A percentile compares a stretch with the other conserved stretches of the same genome.
Evolutionary conservation across 2,888 invertebrate species (phyloP).

Genomic region (Dascillus cervinus): DNA sequence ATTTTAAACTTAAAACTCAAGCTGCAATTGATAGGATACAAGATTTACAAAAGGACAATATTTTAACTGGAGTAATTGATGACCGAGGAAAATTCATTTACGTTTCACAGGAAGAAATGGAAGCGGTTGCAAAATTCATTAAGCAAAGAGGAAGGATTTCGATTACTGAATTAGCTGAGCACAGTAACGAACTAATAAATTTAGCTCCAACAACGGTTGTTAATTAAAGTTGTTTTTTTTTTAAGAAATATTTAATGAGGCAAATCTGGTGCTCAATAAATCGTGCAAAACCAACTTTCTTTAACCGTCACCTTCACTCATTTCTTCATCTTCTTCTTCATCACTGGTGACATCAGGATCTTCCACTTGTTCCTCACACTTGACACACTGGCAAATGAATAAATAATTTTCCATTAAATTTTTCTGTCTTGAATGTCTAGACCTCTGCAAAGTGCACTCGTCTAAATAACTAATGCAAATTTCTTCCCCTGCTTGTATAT

Average conservation of each 20-base stretch:
- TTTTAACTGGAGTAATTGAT: slow-evolving; percentile 93
- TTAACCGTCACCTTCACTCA: slow-evolving; percentile 23
- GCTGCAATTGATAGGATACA: slow-evolving; percentile 81
- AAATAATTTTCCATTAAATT: slow-evolving; percentile 70
- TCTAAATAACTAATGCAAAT: slow-evolving; percentile 87
- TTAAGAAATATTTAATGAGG: no score
- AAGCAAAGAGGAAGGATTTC: slow-evolving; percentile 91
- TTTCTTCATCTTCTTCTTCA: slow-evolving; percentile 57
- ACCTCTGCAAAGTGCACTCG: slow-evolving; percentile 71
- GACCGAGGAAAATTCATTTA: slow-evolving; percentile 99
- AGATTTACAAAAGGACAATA: slow-evolving; percentile 72
- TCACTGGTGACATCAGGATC: slow-evolving; percentile 81
- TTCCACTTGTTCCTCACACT: slow-evolving; percentile 63
- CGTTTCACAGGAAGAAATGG: slow-evolving; percentile 83
- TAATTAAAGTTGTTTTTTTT: slow-evolving; percentile 1
- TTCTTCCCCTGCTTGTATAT: slow-evolving; percentile 76
- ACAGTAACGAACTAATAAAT: slow-evolving; percentile 87
- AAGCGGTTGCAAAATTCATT: slow-evolving; percentile 92
- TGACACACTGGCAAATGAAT: slow-evolving; percentile 74
- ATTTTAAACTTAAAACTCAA: slow-evolving; percentile 87
- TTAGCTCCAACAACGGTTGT: slow-evolving; percentile 49
- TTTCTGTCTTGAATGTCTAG: slow-evolving; percentile 82
- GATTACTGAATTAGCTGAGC: slow-evolving; percentile 87
- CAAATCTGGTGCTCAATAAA: no score
- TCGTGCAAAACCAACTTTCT: background rate